Base-by-base conservation (phyloP, 1,140 invertebrate species). In the Zophobas morio region DNA sequence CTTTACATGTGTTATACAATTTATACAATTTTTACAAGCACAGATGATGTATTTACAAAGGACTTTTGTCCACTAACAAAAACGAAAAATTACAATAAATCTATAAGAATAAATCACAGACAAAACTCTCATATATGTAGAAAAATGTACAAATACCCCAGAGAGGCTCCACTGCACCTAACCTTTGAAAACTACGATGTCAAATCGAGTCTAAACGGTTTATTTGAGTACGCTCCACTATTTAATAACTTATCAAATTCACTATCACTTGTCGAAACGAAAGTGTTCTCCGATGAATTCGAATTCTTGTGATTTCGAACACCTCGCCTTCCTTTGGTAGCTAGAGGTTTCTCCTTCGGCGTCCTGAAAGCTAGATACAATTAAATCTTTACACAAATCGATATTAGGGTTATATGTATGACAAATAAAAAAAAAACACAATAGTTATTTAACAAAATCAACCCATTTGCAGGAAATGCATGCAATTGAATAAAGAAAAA, bases 21-120 rank as follows among this genome's bases (percentile, higher is more conserved):
- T 73, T 73, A 73, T 73, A 73, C 71, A 73, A 73, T 73, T 72
- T 73, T 73, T 73, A 73, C 71, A 73, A 73, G 71, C 71, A 73
- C 54, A 42, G 56, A 73, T 73, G 49, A 54, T 36, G 49, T 56
- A 73, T 73, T 73, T 73, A 73, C 71, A 73, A 37, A 54, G 71
- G 70, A 54, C 34, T 2, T 32, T 1, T 40, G 33, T 36, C 71
- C 54, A 8, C 39, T 33, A 51, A 72, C 51, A 56, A 70, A 39
- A 46, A 46, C 20, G 42, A 73, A 73, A 72, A 72, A 73, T 56
- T 73, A 56, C 71, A 73, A 39, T 73, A 53, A 51, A 46, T 72
- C 70, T 53, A 73, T 54, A 2, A 51, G 49, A 32, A 54, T 73
- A 73, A 73, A 73, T 73, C 71, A 73, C 71, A 73, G 71, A 73